Conservation (phyloP, 53 echinoderm and acorn worm species). For the Antedon mediterranea region DNA sequence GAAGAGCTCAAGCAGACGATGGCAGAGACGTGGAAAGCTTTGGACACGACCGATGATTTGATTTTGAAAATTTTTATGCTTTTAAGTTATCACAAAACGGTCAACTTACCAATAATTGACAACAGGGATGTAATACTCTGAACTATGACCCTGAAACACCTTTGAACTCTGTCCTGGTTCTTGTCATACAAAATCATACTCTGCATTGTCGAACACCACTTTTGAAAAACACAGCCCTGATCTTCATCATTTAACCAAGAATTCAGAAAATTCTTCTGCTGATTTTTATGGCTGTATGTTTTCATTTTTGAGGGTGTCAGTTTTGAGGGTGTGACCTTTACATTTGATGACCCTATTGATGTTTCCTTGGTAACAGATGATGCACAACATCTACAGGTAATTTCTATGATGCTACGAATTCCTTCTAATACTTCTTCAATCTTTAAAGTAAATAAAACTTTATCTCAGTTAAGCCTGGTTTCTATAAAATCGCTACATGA, state of each 20-base stretch:
- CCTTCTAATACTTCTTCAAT: not conserved
- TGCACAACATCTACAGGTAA: not conserved
- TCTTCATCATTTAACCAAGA: conserved; percentile 11
- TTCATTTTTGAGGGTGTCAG: not conserved
- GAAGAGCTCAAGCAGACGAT: too few species aligned
- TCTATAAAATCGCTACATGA: too few species aligned
- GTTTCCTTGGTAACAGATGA: not conserved
- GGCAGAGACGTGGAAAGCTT: too few species aligned
- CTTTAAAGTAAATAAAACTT: not conserved
- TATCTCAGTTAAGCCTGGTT: too few species aligned
- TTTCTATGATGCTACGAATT: not conserved
- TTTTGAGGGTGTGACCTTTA: not conserved
- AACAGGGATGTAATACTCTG: conserved; percentile 47
- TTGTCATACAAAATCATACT: not conserved
- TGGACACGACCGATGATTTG: not conserved
- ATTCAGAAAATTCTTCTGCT: not conserved
- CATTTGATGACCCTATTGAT: not conserved
- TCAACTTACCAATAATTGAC: conserved; percentile 44
- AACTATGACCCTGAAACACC: conserved; percentile 16
- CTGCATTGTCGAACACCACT: conserved; percentile 12
- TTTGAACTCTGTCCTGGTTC: not conserved
- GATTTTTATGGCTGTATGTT: not conserved
- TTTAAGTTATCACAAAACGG: too few species aligned
- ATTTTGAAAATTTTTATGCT: not conserved
- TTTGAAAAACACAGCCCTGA: conserved; percentile 6